phyloP scores from a whole-genome alignment of 1,140 invertebrate genomes.

The Alviniconcha marisindica region DNA sequence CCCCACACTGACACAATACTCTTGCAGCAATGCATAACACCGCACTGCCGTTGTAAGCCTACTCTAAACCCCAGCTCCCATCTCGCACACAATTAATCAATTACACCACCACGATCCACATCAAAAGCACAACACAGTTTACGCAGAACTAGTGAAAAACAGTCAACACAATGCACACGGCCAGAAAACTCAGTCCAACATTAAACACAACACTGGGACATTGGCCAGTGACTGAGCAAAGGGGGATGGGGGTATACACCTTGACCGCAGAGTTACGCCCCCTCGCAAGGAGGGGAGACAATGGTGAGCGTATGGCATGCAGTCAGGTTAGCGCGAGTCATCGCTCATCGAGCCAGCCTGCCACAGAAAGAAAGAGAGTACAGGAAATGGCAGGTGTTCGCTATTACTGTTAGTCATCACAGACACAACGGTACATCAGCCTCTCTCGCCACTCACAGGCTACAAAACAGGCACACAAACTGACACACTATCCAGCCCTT shows the following conservation, averaged over 20 bases:
- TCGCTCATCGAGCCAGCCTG: slow-evolving; percentile 35
- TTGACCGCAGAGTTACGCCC: slow-evolving; percentile 23
- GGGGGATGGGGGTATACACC: slow-evolving; percentile 1
- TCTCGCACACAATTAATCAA: too few relatives aligned
- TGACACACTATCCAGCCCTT: too few relatives aligned
- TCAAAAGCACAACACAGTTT: neutral
- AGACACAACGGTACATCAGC: too few relatives aligned
- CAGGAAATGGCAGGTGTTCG: neutral
- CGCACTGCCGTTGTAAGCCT: too few relatives aligned
- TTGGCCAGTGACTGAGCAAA: neutral
- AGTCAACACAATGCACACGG: too few relatives aligned
- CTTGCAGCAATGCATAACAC: too few relatives aligned
- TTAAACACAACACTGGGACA: neutral
- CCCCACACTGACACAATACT: too few relatives aligned
- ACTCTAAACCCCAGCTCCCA: too few relatives aligned
- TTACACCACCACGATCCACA: neutral
- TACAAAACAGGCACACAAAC: too few relatives aligned
- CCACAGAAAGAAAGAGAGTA: slow-evolving; percentile 26
- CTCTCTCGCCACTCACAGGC: too few relatives aligned
- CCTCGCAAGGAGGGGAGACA: slow-evolving; percentile 12
- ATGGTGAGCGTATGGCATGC: slow-evolving; percentile 12
- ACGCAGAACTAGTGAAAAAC: too few relatives aligned
- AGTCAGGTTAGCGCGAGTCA: slow-evolving; percentile 24
- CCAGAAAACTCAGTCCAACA: neutral
- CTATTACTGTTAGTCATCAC: neutral